Evolutionary conservation across 2,888 invertebrate genomes (phyloP), one percentile per base, ranked within the genome.

Genomic region (Elysia crispata): DNA sequence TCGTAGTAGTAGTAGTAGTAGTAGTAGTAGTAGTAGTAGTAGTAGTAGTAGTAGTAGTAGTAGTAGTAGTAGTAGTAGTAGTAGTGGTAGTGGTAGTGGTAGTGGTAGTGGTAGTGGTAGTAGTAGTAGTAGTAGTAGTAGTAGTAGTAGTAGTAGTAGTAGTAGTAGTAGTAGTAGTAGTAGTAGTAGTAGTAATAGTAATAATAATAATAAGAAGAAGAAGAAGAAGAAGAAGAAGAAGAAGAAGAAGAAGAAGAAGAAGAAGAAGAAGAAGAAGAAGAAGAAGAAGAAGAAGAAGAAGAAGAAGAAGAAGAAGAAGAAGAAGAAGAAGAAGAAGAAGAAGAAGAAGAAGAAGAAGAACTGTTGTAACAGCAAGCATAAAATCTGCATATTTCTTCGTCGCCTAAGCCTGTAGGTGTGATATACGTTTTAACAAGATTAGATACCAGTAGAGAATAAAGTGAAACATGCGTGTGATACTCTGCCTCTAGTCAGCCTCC

Each of bases 71-170:
- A 30, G 30, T 74, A 60, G 30, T 11, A 60, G 31, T 57, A 60
- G 31, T 74, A 60, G 60, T 54, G n/a, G 20, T 74, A 60, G 30
- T 74, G 31, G 60, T 57, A 60, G 60, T 60, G 31, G 60, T 74
- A 30, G 60, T 60, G n/a, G 49, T 60, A 60, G 60, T 74, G 31
- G 60, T 74, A 60, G 50, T 72, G 20, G 23, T 72, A 50, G 50
- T 72, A 50, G 50, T 72, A 50, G 25, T 72, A 50, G 50, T 72
- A 23, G 23, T 33, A 54, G 54, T 67, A 67, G 67, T 67, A 67
- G 67, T 67, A 67, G 67, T 67, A 25, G 25, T 67, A 67, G 28
- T 25, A 67, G 67, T 67, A 67, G 67, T 67, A 67, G 67, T 67
- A 67, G 67, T 67, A 67, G 25, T 67, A 67, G 28, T 25, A 67